Base-by-base conservation (phyloP, 2,888 invertebrate species). In the Calameuta idolon region DNA sequence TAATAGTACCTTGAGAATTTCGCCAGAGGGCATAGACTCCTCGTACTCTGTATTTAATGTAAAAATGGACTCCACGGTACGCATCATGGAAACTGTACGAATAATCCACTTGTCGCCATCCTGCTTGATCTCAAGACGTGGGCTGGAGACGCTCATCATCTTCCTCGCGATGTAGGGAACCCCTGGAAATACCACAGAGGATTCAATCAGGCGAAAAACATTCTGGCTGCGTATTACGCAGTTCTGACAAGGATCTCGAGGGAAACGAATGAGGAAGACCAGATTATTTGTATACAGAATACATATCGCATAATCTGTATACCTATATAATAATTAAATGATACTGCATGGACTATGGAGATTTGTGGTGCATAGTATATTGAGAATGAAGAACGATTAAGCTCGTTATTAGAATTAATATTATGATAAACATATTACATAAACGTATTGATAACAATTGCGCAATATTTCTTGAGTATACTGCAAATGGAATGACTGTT, bases 131-230 rank as follows among this genome's bases (percentile, higher is more conserved):
- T 94, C 94, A 92, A 95, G 91, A 4, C 92, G 87, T 9, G 95
- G 95, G 79, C 93, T 94, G 69, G 94, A 93, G 87, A 93, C 90
- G 33, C 92, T 86, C 94, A 95, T 94, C 93, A 95, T 94, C 92
- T 94, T 94, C 80, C 95, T 92, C 0, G 94, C 93, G 87, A 95
- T 92, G 82, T 92, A 95, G 69, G 95, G 95, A 0, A 95, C 94
- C 82, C 95, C 95, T 95, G 80, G 84, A 89, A 55, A 55, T 55
- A 23, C 2, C 23, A 23, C 9, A 23, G 23, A 55, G 9, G 23
- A 55, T 9, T 55, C 0, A 55, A 23, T 9, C 5, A 23, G 9
- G 23, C 55, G 9, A 2, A 23, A 9, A 23, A 55, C 55, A 55
- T 55, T 5, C 23, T 9, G 23, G 0, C 55, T 23, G 55, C 23